Percentiles rank a stretch among this genome's conserved stretches.
phyloP scores from a whole-genome alignment of 2,888 invertebrate species.

The Steinernema scapterisci region DNA sequence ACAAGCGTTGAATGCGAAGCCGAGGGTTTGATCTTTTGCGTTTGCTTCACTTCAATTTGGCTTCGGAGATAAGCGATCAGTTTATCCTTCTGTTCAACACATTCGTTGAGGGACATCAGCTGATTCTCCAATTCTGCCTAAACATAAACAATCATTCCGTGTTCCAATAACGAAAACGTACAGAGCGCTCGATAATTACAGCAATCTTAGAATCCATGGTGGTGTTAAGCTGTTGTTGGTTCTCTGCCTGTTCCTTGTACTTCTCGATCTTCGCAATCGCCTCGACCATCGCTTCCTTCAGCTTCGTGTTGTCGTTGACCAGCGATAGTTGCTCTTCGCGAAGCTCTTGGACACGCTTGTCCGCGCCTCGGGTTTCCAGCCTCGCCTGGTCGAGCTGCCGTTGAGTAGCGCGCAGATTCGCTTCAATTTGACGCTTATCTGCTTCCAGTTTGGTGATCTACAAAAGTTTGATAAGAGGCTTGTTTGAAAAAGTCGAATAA shows the following conservation, averaged over 20 bases:
- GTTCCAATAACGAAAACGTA: background rate
- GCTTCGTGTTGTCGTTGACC: slow-evolving; percentile 44
- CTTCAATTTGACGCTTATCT: slow-evolving; percentile 36
- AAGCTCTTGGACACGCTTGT: slow-evolving; percentile 22
- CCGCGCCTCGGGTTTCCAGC: slow-evolving; percentile 25
- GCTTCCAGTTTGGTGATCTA: slow-evolving; percentile 36
- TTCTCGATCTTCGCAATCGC: slow-evolving; percentile 41
- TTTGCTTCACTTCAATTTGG: slow-evolving; percentile 44
- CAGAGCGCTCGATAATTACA: background rate
- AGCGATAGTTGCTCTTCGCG: slow-evolving; percentile 37
- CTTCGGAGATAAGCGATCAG: slow-evolving; percentile 48
- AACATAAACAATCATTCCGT: background rate
- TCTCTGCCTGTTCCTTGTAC: slow-evolving; percentile 35
- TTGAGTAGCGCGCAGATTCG: slow-evolving; percentile 36
- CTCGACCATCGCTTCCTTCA: slow-evolving; percentile 41
- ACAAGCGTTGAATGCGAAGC: slow-evolving; percentile 36
- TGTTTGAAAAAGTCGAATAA: background rate
- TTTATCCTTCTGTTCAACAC: slow-evolving; percentile 47
- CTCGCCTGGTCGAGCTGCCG: slow-evolving; percentile 39
- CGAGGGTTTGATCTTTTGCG: slow-evolving; percentile 37
- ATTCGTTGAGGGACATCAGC: slow-evolving; percentile 39
- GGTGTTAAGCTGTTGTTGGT: background rate
- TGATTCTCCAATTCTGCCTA: slow-evolving; percentile 40
- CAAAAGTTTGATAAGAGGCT: background rate
- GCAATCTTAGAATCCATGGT: slow-evolving; percentile 39